Conservation (phyloP, 2,888 invertebrate genomes). For the Pollenia amentaria region DNA sequence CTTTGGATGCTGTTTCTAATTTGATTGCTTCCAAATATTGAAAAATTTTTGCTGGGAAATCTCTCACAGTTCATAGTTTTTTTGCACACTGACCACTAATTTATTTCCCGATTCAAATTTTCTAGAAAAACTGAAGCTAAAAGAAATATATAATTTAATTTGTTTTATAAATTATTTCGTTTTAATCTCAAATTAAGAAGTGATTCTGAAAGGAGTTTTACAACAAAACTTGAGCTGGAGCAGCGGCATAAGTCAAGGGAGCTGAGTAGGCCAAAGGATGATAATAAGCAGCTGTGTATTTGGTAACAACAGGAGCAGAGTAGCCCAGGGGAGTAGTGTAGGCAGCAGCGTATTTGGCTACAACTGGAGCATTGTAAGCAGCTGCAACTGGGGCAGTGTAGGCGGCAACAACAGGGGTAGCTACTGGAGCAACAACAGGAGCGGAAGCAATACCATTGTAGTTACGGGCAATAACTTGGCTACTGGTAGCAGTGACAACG, state of each 20-base stretch:
- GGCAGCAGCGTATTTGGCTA: constrained; percentile 51
- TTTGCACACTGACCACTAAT: too few relatives aligned
- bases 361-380: constrained; percentile 42
- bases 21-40: too few relatives aligned
- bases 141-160: too few relatives aligned
- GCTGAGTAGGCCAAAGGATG: constrained; percentile 61
- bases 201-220: not conserved
- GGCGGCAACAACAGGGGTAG: constrained; percentile 64
- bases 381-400: constrained; percentile 50
- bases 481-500: constrained; percentile 78
- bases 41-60: too few relatives aligned
- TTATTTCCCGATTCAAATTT: too few relatives aligned
- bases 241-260: not conserved
- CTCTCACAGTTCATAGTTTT: too few relatives aligned
- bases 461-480: constrained; percentile 79
- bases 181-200: too few relatives aligned
- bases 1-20: too few relatives aligned
- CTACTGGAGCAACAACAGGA: constrained; percentile 76
- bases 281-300: constrained; percentile 51
- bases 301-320: constrained; percentile 39
- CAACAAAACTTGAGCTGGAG: constrained; percentile 14
- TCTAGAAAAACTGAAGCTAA: too few relatives aligned
- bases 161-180: too few relatives aligned
- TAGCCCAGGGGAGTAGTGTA: constrained; percentile 57
- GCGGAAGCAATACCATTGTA: constrained; percentile 76